Conservation (phyloP, 2,888 invertebrate species). For the Nezara viridula region DNA sequence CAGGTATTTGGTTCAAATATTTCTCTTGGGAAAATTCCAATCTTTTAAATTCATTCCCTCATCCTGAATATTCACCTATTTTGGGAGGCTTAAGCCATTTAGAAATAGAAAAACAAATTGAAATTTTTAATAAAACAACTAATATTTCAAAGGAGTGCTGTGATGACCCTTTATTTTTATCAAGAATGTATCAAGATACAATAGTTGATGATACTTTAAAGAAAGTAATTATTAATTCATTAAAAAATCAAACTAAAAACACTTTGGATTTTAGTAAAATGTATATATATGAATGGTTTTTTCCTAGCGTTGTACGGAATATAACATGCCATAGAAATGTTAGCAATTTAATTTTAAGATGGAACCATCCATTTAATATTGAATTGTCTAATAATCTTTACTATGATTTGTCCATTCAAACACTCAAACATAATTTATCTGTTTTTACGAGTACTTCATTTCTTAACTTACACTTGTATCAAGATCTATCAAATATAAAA, state of each 20-base stretch:
- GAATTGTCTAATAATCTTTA: neutral
- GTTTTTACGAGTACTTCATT: constrained; percentile 32
- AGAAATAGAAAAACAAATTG: constrained; percentile 67
- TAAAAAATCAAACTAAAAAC: constrained; percentile 28
- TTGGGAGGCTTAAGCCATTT: constrained; percentile 69
- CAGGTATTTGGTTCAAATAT: constrained; percentile 68
- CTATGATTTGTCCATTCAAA: constrained; percentile 59
- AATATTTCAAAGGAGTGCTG: constrained; percentile 71
- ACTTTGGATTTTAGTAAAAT: neutral
- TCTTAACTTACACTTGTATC: neutral
- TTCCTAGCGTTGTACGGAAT: constrained; percentile 60
- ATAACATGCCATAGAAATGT: constrained; percentile 56
- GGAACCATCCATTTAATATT: constrained; percentile 64
- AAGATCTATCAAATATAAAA: constrained; percentile 9
- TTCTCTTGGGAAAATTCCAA: constrained; percentile 69
- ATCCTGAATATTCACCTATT: constrained; percentile 68
- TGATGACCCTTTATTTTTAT: constrained; percentile 70
- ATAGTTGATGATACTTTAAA: constrained; percentile 67
- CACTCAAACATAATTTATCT: constrained; percentile 1
- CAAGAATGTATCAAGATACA: constrained; percentile 72
- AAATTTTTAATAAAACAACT: constrained; percentile 62
- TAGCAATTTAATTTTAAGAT: constrained; percentile 51
- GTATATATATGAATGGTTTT: constrained; percentile 59
- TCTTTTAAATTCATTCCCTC: constrained; percentile 67
- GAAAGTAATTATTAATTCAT: constrained; percentile 6